Evolutionary conservation across 2,797 vertebrate species (phyloP).

Genomic region (Odontamblyopus rebecca): DNA sequence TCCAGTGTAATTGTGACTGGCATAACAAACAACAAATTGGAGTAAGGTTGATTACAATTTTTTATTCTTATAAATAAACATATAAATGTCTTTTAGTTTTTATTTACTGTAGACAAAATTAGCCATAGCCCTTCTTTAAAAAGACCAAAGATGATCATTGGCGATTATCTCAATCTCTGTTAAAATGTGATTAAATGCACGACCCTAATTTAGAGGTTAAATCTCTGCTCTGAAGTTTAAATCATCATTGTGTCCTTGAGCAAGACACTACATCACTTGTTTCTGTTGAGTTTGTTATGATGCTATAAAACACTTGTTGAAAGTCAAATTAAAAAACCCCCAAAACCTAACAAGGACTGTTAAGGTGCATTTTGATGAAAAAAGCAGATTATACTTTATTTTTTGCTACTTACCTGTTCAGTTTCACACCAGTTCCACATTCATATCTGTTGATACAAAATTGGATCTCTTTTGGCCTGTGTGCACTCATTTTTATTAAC

Average conservation of each 20-base stretch:
- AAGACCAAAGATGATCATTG: not conserved
- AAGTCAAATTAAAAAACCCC: not conserved
- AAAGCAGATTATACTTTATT: not conserved
- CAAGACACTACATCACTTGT: not conserved
- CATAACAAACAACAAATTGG: not conserved
- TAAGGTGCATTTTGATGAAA: not conserved
- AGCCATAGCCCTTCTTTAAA: too few relatives aligned
- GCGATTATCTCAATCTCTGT: not conserved
- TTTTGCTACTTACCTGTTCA: not conserved
- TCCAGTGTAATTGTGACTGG: not conserved
- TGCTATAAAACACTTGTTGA: not conserved
- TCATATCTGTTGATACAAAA: constrained; percentile 13
- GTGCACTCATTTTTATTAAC: constrained; percentile 55
- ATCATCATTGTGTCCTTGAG: not conserved
- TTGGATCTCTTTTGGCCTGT: constrained; percentile 8
- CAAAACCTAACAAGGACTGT: not conserved
- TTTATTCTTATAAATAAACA: too few relatives aligned
- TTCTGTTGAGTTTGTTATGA: not conserved
- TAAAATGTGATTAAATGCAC: not conserved
- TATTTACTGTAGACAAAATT: not conserved
- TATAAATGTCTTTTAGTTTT: too few relatives aligned
- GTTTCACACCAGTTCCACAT: not conserved
- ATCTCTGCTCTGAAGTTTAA: not conserved
- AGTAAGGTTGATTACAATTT: not conserved
- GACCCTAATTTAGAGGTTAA: not conserved